Evolutionary conservation across 2,113 vertebrate genomes (phyloP).

Genomic region (Aphyosemion australe): DNA sequence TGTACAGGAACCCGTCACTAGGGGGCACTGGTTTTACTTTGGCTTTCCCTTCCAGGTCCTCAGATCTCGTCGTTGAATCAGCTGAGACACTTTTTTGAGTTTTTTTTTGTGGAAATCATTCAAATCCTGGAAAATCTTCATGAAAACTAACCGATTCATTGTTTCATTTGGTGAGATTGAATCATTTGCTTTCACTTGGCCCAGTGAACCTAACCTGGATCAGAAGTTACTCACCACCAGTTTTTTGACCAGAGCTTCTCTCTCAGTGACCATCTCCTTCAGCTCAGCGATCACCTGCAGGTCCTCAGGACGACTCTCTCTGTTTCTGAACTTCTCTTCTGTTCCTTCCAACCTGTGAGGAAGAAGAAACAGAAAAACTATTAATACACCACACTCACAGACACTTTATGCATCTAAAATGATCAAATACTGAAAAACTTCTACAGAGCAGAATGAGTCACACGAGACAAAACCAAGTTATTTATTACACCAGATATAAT

Average conservation of each 20-base stretch:
- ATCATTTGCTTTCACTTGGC: neutral
- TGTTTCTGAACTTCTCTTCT: conserved; percentile 94
- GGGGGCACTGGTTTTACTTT: too few species aligned
- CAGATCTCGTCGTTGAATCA: too few species aligned
- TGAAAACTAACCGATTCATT: too few species aligned
- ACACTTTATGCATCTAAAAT: neutral
- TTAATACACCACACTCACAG: neutral
- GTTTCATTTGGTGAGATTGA: too few species aligned
- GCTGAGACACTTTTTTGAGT: too few species aligned
- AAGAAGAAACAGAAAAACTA: neutral
- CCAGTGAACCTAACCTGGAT: neutral
- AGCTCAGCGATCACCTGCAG: conserved; percentile 94
- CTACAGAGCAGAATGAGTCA: too few species aligned
- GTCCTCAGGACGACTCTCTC: conserved; percentile 95
- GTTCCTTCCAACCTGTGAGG: conserved; percentile 90
- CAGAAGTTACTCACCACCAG: conserved; percentile 87
- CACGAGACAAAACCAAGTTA: too few species aligned
- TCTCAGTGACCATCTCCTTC: conserved; percentile 94
- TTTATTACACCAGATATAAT: too few species aligned
- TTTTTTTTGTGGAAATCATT: too few species aligned
- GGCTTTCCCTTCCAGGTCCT: too few species aligned
- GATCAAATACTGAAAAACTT: too few species aligned
- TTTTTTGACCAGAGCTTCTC: conserved; percentile 96
- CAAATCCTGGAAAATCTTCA: too few species aligned
- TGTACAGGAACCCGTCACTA: neutral